These are phyloP conservation scores for Monopis laevigella DNA, from an alignment of 2,888 invertebrate species.

Conservation along the genomic window DNA sequence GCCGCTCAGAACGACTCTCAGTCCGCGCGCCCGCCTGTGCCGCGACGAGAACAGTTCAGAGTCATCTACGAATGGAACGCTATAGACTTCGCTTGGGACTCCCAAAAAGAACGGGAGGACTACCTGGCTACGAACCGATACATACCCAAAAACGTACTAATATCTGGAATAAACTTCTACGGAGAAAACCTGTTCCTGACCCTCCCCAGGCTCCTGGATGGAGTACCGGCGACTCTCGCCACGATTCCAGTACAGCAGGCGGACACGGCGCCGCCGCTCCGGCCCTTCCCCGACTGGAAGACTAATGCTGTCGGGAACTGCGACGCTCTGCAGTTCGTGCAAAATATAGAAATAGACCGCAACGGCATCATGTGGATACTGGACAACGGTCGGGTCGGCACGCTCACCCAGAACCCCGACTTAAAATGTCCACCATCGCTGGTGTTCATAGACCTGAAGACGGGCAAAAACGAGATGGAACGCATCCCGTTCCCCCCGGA, in stretches of 20 bases:
- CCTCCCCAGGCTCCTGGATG: constrained; percentile 74
- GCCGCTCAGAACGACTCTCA: constrained; percentile 45
- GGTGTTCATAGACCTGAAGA: constrained; percentile 72
- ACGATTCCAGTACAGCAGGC: constrained; percentile 59
- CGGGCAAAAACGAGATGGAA: constrained; percentile 61
- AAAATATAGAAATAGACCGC: constrained; percentile 77
- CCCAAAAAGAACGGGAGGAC: constrained; percentile 57
- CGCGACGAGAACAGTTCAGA: constrained; percentile 67
- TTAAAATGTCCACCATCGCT: constrained; percentile 74
- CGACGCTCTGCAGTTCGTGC: constrained; percentile 75
- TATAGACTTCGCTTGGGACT: constrained; percentile 75
- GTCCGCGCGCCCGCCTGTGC: constrained; percentile 33
- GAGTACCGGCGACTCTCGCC: constrained; percentile 76
- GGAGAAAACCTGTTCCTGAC: constrained; percentile 74
- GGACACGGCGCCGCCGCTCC: constrained; percentile 66
- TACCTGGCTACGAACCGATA: constrained; percentile 68
- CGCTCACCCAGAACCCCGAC: constrained; percentile 61
- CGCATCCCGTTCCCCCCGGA: constrained; percentile 71
- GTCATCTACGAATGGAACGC: constrained; percentile 79
- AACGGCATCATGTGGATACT: constrained; percentile 75
- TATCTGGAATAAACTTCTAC: constrained; percentile 75
- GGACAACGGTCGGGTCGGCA: constrained; percentile 73
- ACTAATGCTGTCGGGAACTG: constrained; percentile 75
- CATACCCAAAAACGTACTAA: constrained; percentile 73
- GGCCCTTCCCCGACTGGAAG: constrained; percentile 77